Conservation (phyloP, 2,797 vertebrate species). For the Graptemys geographica region DNA sequence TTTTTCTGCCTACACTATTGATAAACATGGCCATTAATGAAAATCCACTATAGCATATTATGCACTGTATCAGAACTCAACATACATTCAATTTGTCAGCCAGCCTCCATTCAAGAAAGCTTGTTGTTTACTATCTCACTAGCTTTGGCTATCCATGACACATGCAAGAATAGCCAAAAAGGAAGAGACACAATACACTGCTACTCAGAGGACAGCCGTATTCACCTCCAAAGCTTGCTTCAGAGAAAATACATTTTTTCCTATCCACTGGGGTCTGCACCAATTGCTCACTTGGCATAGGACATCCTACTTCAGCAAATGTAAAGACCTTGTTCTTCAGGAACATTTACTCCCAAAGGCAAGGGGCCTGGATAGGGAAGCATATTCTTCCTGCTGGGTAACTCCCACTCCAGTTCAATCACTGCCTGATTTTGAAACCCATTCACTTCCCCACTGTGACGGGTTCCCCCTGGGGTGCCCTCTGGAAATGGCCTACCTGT, state of each 20-base stretch:
- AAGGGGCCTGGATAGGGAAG: neutral
- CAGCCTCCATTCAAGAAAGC: neutral
- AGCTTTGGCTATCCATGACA: neutral
- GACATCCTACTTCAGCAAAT: neutral
- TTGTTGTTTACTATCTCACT: neutral
- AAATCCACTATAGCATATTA: neutral
- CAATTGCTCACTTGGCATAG: neutral
- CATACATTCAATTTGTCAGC: neutral
- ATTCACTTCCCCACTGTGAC: neutral
- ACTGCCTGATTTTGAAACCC: conserved; percentile 10
- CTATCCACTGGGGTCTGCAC: neutral
- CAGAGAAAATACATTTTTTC: conserved; percentile 5
- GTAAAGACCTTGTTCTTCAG: neutral
- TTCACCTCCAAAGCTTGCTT: neutral
- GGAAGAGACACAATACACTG: conserved; percentile 11
- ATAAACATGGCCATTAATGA: conserved; percentile 27
- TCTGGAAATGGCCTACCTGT: too few relatives aligned
- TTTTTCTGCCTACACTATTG: neutral
- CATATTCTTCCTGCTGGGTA: conserved; percentile 39
- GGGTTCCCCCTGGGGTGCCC: too few relatives aligned
- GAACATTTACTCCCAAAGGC: conserved; percentile 4
- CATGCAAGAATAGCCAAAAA: neutral
- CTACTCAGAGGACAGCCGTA: conserved; percentile 13
- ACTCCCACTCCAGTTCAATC: neutral
- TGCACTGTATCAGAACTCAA: neutral